Base-by-base conservation (phyloP, 2,888 invertebrate species). In the Notodonta dromedarius region DNA sequence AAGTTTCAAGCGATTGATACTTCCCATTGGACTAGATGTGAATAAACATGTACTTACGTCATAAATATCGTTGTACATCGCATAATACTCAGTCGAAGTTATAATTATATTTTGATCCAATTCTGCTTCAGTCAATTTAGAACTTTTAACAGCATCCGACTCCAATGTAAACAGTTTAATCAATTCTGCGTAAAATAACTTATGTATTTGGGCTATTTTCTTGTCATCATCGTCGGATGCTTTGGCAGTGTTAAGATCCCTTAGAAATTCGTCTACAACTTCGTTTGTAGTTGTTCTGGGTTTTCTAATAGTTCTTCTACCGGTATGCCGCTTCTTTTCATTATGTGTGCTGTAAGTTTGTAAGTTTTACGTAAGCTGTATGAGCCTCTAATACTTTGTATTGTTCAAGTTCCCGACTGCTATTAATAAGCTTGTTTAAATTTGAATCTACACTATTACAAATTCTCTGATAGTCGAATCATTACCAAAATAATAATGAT, bases 21-120 rank as follows among this genome's bases (percentile, higher is more conserved):
- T 24, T 2, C 24, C 24, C 24, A 24, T n/a, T n/a, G n/a, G n/a
- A n/a, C n/a, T n/a, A n/a, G n/a, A n/a, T 35, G 4, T 35, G 0
- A 35, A 35, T 35, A 5, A 35, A 4, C 5, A 35, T 35, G 35
- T 6, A 35, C 76, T 84, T 88, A 95, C 96, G 84, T 94, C 93
- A 65, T 94, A 94, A 12, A 96, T 83, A 63, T 94, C 90, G 54
- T 87, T 86, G 1, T 94, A 93, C 3, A 95, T 90, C 52, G 89
- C 89, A 48, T 94, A 93, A 65, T 94, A 94, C 59, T 94, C 87
- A 65, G 87, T 82, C 0, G 93, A 88, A 35, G 94, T 86, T 46
- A 86, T 65, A 54, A 94, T 81, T 48, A 95, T 84, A 58, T 89
- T 83, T 55, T 87, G 84, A 65, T 94, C 90, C 48, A 94, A 70